Conservation (phyloP, 2,113 vertebrate genomes). For the Monopterus albus region DNA sequence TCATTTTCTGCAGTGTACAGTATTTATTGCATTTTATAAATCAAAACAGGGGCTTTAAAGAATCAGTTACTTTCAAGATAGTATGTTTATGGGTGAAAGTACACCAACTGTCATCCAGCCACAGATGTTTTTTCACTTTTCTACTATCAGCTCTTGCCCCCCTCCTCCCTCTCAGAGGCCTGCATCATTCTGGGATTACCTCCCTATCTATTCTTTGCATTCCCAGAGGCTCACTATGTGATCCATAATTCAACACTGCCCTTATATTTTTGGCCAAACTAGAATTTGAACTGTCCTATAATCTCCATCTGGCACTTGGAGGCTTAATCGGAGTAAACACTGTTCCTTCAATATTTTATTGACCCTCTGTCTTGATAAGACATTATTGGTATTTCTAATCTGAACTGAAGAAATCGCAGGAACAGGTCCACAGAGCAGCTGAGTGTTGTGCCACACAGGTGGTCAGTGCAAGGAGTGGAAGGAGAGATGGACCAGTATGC, state of each 20-base stretch:
- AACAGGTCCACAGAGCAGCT: slow-evolving; percentile 36
- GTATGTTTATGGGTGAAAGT: slow-evolving; percentile 39
- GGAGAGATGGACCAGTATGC: slow-evolving; percentile 23
- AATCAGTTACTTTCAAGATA: slow-evolving; percentile 28
- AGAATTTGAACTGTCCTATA: slow-evolving; percentile 76
- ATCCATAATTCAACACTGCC: slow-evolving; percentile 79
- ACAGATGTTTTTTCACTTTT: slow-evolving; percentile 52
- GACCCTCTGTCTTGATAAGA: slow-evolving; percentile 76
- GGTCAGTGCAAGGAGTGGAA: slow-evolving; percentile 41
- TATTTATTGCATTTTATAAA: slow-evolving; percentile 22
- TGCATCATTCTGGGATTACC: slow-evolving; percentile 77
- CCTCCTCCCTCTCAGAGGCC: slow-evolving; percentile 49
- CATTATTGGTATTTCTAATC: slow-evolving; percentile 79
- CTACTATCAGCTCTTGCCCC: slow-evolving; percentile 60
- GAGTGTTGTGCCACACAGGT: slow-evolving; percentile 35
- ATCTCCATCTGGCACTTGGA: slow-evolving; percentile 76
- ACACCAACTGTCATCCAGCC: slow-evolving; percentile 52
- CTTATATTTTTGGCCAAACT: slow-evolving; percentile 74
- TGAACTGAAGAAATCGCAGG: slow-evolving; percentile 58
- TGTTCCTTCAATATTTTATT: slow-evolving; percentile 80
- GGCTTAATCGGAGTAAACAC: slow-evolving; percentile 78
- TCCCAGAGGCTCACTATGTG: slow-evolving; percentile 67
- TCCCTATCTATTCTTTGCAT: slow-evolving; percentile 74
- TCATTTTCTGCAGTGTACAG: slow-evolving; percentile 26
- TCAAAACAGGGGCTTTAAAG: slow-evolving; percentile 23